Percentiles rank a stretch among this genome's conserved stretches.
These are phyloP conservation scores for Ectobius pallidus DNA, from an alignment of 2,888 invertebrate species.

Conservation along the genomic window DNA sequence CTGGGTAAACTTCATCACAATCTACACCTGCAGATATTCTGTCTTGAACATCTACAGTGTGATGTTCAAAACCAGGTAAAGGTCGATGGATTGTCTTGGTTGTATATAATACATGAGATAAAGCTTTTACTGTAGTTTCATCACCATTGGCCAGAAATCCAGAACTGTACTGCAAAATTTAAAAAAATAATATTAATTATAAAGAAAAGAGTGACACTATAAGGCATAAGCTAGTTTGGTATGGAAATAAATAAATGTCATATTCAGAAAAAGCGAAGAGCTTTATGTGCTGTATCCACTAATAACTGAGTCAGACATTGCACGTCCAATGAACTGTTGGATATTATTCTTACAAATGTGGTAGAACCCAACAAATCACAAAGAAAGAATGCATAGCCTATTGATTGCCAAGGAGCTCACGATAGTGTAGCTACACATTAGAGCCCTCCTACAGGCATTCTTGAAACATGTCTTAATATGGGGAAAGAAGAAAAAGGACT, in stretches of 20 bases:
- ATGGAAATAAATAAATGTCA: too few relatives aligned
- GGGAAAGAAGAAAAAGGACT: slow-evolving; percentile 87
- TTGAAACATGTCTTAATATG: slow-evolving; percentile 94
- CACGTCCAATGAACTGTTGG: slow-evolving; percentile 91
- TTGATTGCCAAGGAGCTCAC: slow-evolving; percentile 91
- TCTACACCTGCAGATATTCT: slow-evolving; percentile 61
- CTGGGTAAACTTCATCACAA: slow-evolving; percentile 77
- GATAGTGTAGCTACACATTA: slow-evolving; percentile 87
- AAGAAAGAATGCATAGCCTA: slow-evolving; percentile 87
- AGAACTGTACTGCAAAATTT: slow-evolving; percentile 33
- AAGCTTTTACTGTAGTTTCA: slow-evolving; percentile 35
- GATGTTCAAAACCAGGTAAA: slow-evolving; percentile 51
- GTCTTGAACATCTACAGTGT: slow-evolving; percentile 40
- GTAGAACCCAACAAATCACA: slow-evolving; percentile 93
- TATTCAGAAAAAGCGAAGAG: background rate
- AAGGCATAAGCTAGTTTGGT: too few relatives aligned
- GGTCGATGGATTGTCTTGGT: slow-evolving; percentile 55
- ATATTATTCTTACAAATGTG: slow-evolving; percentile 91
- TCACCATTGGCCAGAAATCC: slow-evolving; percentile 37
- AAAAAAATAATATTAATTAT: background rate
- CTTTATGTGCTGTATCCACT: background rate
- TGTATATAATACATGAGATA: slow-evolving; percentile 49
- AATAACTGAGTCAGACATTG: too few relatives aligned
- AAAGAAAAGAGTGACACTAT: too few relatives aligned
- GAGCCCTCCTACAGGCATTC: slow-evolving; percentile 94